Percentiles rank a stretch among this genome's conserved stretches.
Evolutionary conservation across 1,140 invertebrate genomes (phyloP).

Genomic region (Camponotus vicinus): DNA sequence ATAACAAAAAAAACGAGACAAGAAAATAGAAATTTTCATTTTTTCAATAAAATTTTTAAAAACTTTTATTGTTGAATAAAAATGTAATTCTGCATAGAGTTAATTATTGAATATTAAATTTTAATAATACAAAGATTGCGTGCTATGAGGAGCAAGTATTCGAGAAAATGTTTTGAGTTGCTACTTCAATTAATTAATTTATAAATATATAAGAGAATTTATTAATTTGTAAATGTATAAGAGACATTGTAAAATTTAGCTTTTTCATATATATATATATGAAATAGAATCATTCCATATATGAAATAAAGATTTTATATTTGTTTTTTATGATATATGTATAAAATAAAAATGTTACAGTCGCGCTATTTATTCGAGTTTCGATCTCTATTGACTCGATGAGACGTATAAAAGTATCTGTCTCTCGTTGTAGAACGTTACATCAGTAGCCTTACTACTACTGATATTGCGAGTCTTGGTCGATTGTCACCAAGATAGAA

Average conservation of each 20-base stretch:
- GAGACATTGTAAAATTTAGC: background rate
- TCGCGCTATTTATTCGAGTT: background rate
- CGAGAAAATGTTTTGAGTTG: constrained; percentile 17
- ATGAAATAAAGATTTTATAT: background rate
- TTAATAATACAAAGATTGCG: background rate
- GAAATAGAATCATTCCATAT: background rate
- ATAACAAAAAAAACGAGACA: background rate
- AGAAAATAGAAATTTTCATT: background rate
- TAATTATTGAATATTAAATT: background rate
- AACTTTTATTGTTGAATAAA: background rate
- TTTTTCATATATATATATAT: background rate
- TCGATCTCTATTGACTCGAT: background rate
- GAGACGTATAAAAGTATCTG: background rate
- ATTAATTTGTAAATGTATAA: background rate
- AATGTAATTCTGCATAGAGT: background rate
- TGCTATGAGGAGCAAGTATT: background rate
- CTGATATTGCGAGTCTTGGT: background rate
- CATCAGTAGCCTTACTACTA: background rate
- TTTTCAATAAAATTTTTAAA: background rate
- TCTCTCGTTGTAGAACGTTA: background rate
- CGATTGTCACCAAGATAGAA: background rate
- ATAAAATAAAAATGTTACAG: constrained; percentile 4
- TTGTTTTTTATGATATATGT: background rate
- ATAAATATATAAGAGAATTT: too few relatives aligned
- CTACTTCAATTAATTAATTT: too few relatives aligned